Evolutionary conservation across 2,888 invertebrate genomes (phyloP), one percentile per base, ranked within the genome.

Genomic region (Eristalis arbustorum): DNA sequence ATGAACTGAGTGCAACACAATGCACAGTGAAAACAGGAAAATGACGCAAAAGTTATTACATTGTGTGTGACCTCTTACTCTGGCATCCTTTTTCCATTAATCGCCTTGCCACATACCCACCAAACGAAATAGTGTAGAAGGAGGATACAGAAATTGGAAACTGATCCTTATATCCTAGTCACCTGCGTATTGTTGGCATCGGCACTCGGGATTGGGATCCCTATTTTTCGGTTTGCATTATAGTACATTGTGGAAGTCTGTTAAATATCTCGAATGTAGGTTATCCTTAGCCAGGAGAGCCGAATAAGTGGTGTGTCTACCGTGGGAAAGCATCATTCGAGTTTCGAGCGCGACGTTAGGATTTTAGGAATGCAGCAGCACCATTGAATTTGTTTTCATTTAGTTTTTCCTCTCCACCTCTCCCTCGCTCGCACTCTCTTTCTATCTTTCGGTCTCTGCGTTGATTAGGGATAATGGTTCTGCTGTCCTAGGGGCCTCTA

Each of bases 401-500:
- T 83, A 74, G 83, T 72, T 87, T 87, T 87, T 83, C 75, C 37
- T 87, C 79, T 71, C 59, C 56, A 37, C n/a, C 22, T 56, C 56
- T 59, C 59, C 25, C 10, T 49, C 18, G 3, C 8, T 49, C 18
- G 5, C 49, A 5, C 18, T 49, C 49, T 49, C 18, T 49, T 18
- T n/a, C 49, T 49, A 8, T n/a, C 49, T 74, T 1, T 31, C 31
- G 31, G 8, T 31, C 31, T 71, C 40, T 82, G 76, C 82, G 87
- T 79, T 87, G 87, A 87, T 87, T 87, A 87, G 87, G 79, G 83
- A 87, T 87, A 87, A 87, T 87, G 83, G 87, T 75, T 75, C 74
- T 68, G 72, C 79, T 67, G 67, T 83, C 79, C 87, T 82, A 85
- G 82, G 82, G 87, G 82, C 68, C 87, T 79, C 49, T 18, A 18